Conservation (phyloP, 2,888 invertebrate species). For the Brachypalpus laphriformis region DNA sequence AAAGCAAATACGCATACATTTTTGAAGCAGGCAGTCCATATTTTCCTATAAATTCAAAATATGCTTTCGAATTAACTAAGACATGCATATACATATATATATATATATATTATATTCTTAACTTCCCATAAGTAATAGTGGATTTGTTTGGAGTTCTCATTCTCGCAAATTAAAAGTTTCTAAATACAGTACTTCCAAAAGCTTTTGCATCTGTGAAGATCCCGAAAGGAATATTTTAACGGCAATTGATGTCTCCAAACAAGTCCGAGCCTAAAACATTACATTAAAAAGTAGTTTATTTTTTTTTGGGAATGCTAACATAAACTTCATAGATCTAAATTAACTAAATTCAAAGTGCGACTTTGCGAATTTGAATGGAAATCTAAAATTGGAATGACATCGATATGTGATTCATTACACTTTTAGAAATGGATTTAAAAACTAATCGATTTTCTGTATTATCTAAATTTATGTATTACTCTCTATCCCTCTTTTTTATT, state of each 20-base stretch:
- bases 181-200: conserved; percentile 17
- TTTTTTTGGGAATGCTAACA: conserved; percentile 69
- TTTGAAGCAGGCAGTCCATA: conserved; percentile 69
- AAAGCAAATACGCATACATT: conserved; percentile 37
- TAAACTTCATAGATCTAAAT: conserved; percentile 52
- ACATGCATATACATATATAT: conserved; percentile 33
- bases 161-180: background rate
- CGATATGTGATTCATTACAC: conserved; percentile 65
- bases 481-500: conserved; percentile 53
- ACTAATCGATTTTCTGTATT: conserved; percentile 80
- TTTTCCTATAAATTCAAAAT: conserved; percentile 67
- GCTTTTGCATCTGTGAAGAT: conserved; percentile 8
- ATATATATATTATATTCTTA: conserved; percentile 42
- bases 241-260: conserved; percentile 42
- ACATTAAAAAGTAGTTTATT: conserved; percentile 64
- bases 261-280: conserved; percentile 50
- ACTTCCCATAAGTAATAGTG: conserved; percentile 56
- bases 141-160: conserved; percentile 54
- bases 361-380: conserved; percentile 61
- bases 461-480: conserved; percentile 66
- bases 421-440: conserved; percentile 80
- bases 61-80: conserved; percentile 67
- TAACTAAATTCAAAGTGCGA: conserved; percentile 57
- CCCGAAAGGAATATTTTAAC: background rate
- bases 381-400: conserved; percentile 68